These are phyloP conservation scores for Mystacides longicornis DNA, from an alignment of 2,888 invertebrate genomes.

Conservation along the genomic window DNA sequence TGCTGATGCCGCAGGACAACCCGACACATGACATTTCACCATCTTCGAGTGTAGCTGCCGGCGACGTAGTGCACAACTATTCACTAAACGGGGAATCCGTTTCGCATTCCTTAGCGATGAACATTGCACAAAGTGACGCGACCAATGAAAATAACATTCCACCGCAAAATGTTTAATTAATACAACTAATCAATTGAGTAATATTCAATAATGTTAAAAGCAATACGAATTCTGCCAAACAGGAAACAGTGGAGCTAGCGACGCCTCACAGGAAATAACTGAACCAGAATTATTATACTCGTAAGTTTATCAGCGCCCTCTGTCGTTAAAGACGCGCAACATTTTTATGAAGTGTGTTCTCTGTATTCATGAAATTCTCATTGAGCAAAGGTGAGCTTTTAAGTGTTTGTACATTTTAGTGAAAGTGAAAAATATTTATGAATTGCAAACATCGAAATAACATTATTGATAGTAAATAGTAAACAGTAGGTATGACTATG, in stretches of 20 bases:
- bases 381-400: too few species aligned
- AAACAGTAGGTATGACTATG: too few species aligned
- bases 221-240: too few species aligned
- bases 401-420: too few species aligned
- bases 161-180: too few species aligned
- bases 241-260: too few species aligned
- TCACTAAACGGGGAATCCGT: constrained; percentile 35
- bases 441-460: too few species aligned
- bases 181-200: constrained; percentile 9
- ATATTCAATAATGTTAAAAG: background rate
- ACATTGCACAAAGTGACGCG: constrained; percentile 37
- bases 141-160: too few species aligned
- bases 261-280: background rate
- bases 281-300: constrained; percentile 1
- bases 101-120: constrained; percentile 35
- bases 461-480: too few species aligned
- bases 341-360: too few species aligned
- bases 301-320: background rate
- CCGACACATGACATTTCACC: constrained; percentile 35
- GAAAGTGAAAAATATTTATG: too few species aligned
- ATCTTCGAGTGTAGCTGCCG: constrained; percentile 27
- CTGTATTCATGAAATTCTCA: too few species aligned
- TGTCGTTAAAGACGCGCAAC: background rate
- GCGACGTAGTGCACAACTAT: constrained; percentile 46
- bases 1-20: constrained; percentile 58